These are phyloP conservation scores for Piscicola geometra DNA, from an alignment of 2,888 invertebrate genomes.

Conservation along the genomic window DNA sequence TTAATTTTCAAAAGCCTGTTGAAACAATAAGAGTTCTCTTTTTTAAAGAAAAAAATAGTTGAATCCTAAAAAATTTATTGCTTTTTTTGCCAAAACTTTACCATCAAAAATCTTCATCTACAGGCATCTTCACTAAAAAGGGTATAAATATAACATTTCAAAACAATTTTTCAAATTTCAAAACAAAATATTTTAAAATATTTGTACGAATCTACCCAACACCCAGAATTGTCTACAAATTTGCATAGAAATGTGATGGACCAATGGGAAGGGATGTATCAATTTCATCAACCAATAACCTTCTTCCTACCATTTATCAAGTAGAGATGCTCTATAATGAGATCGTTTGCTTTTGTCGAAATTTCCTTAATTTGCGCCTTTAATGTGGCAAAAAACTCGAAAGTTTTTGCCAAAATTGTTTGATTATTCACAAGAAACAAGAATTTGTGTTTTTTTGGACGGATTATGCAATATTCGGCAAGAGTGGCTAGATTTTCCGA, in stretches of 20 bases:
- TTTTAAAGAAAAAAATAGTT: too few species aligned
- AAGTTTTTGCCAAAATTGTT: background rate
- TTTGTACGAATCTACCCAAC: too few species aligned
- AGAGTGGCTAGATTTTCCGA: background rate
- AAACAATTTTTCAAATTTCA: background rate
- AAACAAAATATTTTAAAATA: too few species aligned
- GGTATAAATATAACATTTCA: background rate
- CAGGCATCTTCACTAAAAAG: too few species aligned
- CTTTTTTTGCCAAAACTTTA: too few species aligned
- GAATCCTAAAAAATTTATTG: too few species aligned
- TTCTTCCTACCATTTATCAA: constrained; percentile 29
- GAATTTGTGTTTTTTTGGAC: background rate
- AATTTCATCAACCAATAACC: constrained; percentile 24
- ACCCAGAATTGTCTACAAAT: constrained; percentile 19
- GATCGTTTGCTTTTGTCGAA: constrained; percentile 21
- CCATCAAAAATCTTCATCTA: too few species aligned
- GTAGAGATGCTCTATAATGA: constrained; percentile 28
- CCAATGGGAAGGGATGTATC: constrained; percentile 28
- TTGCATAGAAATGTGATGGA: constrained; percentile 29
- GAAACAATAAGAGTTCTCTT: too few species aligned
- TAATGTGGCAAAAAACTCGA: background rate
- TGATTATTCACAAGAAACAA: background rate
- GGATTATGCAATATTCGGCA: constrained; percentile 2
- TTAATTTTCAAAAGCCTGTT: too few species aligned
- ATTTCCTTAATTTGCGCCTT: background rate